Conservation (phyloP, 2,888 invertebrate genomes). For the Leucoptera coffeella region DNA sequence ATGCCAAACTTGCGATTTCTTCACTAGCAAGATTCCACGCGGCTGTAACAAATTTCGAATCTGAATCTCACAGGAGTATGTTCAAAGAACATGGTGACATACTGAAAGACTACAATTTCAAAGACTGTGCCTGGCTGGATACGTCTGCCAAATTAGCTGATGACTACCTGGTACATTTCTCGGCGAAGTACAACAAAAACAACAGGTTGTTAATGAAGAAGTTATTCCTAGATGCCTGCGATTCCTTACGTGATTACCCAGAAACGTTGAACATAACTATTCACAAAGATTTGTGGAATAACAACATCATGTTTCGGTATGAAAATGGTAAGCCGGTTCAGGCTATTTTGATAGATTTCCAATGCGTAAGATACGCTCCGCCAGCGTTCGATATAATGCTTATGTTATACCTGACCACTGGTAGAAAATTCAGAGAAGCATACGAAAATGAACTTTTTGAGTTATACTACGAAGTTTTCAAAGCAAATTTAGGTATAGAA, state of each 20-base stretch:
- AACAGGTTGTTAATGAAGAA: no score
- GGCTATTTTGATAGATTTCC: constrained; percentile 27
- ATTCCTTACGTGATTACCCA: no score
- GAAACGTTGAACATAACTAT: constrained; percentile 24
- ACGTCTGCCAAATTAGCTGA: constrained; percentile 20
- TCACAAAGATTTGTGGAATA: constrained; percentile 33
- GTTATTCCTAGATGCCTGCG: no score
- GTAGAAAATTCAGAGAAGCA: constrained; percentile 15
- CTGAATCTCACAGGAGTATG: constrained; percentile 13
- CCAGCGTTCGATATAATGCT: constrained; percentile 21
- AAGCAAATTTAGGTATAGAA: constrained; percentile 11
- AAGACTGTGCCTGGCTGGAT: constrained; percentile 18
- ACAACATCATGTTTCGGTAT: constrained; percentile 28
- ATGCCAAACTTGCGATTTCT: constrained; percentile 12
- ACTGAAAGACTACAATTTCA: constrained; percentile 16
- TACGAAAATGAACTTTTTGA: constrained; percentile 15
- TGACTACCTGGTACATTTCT: constrained; percentile 18
- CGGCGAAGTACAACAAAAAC: constrained; percentile 12
- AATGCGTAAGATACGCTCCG: constrained; percentile 24
- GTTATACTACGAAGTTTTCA: constrained; percentile 19
- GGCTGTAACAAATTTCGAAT: constrained; percentile 20
- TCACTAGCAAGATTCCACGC: constrained; percentile 31
- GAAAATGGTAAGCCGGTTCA: constrained; percentile 14
- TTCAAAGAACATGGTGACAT: constrained; percentile 13
- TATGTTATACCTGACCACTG: constrained; percentile 21